Base-by-base conservation (phyloP, 2,113 vertebrate genomes). In the Arvicanthis niloticus region DNA sequence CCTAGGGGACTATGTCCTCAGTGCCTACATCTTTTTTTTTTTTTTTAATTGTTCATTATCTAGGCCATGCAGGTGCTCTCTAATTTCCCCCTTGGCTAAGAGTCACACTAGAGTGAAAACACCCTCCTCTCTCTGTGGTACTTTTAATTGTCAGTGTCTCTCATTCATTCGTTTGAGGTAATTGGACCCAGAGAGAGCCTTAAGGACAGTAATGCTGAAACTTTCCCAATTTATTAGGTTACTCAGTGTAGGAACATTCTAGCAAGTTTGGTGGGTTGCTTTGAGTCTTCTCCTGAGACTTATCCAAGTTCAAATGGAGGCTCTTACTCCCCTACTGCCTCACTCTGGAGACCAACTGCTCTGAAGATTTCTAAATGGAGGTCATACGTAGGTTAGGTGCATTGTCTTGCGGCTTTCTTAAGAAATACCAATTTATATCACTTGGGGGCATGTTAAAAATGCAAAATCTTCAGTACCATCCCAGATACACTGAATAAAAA, bases 121-220 rank as follows among this genome's bases (percentile, higher is more conserved):
- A 88, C 58, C 75, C 7, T 70, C 26, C 5, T 34, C 5, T 87
- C 81, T 58, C 26, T 12, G 34, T 78, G 88, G 56, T 89, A 88
- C 95, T 96, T 93, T 87, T 94, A 97, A 97, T 97, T 91, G 95
- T 84, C 80, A 88, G n/a, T 91, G 65, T 93, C 89, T 95, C 94
- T 93, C 75, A n/a, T 67, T 82, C 5, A 67, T 42, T 73, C 95
- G 98, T 70, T 42, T 45, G 90, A 95, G 89, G 91, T 98, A 98
- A 98, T 98, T 97, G 97, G 96, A 73, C 94, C 97, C 89, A 45
- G 89, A 96, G 95, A 88, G 89, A 82, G 86, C 77, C 94, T 89
- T 84, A 3, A 31, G 75, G 91, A 90, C 80, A 92, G 65, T 68
- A 42, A 88, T 85, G 65, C 91, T 51, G 85, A 97, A 97, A 95